phyloP scores from a whole-genome alignment of 2,113 vertebrate species.

The Triplophysa tibetana region DNA sequence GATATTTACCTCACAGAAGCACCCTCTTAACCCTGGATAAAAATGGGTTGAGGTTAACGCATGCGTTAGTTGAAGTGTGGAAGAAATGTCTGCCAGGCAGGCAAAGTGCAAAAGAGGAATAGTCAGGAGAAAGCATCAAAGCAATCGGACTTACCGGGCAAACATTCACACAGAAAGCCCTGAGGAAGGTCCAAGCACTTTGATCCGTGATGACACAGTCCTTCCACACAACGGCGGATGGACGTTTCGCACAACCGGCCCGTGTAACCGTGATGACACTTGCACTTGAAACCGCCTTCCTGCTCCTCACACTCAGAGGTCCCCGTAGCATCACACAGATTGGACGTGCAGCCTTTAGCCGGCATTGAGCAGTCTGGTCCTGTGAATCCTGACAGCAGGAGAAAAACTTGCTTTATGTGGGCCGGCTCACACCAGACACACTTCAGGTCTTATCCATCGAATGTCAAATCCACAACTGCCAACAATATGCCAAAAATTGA shows the following conservation, averaged over 20 bases:
- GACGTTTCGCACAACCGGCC: conserved; percentile 67
- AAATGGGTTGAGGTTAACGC: not conserved
- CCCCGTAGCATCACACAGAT: conserved; percentile 68
- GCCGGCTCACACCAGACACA: conserved; percentile 9
- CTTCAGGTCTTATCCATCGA: not conserved
- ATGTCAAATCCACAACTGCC: not conserved
- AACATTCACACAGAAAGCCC: conserved; percentile 70
- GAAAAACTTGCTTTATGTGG: conserved; percentile 56
- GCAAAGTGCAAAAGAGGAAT: not conserved
- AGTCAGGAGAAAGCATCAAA: not conserved
- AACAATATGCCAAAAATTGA: not conserved
- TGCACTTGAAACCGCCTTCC: conserved; percentile 67
- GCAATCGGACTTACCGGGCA: conserved; percentile 65
- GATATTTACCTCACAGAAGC: conserved; percentile 73
- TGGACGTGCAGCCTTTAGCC: conserved; percentile 66
- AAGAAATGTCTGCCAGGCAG: not conserved
- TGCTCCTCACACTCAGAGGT: conserved; percentile 66
- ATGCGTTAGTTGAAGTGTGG: not conserved
- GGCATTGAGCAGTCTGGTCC: conserved; percentile 66
- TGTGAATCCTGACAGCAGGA: conserved; percentile 62
- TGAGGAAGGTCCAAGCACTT: conserved; percentile 61
- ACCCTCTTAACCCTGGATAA: conserved; percentile 74
- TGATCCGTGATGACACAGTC: conserved; percentile 73
- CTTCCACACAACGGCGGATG: conserved; percentile 67
- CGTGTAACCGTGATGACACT: conserved; percentile 69